Conservation (phyloP, 2,888 invertebrate species). For the Blastobasis adustella region DNA sequence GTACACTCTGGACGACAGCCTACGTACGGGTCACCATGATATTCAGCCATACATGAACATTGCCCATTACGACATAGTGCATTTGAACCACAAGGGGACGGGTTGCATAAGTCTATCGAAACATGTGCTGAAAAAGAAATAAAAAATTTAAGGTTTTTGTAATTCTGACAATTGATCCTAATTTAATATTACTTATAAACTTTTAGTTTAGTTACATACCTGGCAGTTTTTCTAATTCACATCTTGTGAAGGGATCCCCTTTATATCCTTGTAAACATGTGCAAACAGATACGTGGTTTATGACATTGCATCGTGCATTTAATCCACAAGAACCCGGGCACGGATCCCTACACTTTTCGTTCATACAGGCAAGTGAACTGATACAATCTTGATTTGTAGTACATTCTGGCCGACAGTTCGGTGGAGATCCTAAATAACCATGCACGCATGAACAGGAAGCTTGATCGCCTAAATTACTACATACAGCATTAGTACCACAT, state of each 20-base stretch:
- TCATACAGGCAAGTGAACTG: conserved; percentile 77
- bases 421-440: conserved; percentile 78
- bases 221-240: conserved; percentile 43
- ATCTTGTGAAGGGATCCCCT: conserved; percentile 77
- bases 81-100: conserved; percentile 83
- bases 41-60: conserved; percentile 83
- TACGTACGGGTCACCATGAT: conserved; percentile 84
- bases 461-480: conserved; percentile 69
- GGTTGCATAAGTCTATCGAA: conserved; percentile 76
- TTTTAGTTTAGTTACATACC: conserved; percentile 28
- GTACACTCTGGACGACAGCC: conserved; percentile 89
- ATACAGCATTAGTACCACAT: conserved; percentile 78
- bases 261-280: conserved; percentile 73
- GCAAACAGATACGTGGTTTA: conserved; percentile 78
- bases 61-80: conserved; percentile 80
- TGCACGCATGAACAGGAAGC: conserved; percentile 77
- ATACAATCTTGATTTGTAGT: conserved; percentile 79
- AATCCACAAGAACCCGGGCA: conserved; percentile 81
- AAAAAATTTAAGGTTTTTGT: too few species aligned
- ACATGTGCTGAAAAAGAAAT: conserved; percentile 20
- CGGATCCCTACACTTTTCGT: conserved; percentile 78
- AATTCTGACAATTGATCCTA: neutral
- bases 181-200: neutral
- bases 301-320: conserved; percentile 72
- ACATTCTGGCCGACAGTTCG: conserved; percentile 81